Conservation (phyloP, 2,113 vertebrate species). For the Pomatorhinus ruficollis region DNA sequence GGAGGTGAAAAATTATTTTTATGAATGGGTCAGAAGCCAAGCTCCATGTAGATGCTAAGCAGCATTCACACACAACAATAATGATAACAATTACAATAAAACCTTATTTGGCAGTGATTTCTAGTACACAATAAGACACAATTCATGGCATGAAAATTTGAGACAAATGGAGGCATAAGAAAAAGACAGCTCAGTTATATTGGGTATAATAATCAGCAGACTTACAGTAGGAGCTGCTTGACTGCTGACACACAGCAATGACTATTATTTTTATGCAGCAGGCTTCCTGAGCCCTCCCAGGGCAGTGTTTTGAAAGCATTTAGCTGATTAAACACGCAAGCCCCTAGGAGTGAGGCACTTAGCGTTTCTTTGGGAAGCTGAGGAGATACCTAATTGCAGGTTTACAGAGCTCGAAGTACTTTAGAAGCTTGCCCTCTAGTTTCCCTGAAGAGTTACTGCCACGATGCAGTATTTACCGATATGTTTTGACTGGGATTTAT, state of each 20-base stretch:
- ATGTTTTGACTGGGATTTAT: not conserved
- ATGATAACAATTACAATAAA: not conserved
- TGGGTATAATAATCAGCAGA: not conserved
- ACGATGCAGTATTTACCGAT: fast-evolving
- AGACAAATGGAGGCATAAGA: not conserved
- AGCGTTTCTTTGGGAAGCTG: not conserved
- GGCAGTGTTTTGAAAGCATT: not conserved
- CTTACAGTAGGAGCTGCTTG: not conserved
- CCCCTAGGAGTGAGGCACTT: not conserved
- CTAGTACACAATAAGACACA: not conserved
- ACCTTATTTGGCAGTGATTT: not conserved
- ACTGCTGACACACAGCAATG: not conserved
- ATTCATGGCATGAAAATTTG: not conserved
- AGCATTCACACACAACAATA: not conserved
- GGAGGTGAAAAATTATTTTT: not conserved
- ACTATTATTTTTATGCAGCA: not conserved
- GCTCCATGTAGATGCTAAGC: not conserved
- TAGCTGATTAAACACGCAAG: not conserved
- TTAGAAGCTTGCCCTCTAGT: slow-evolving; percentile 62
- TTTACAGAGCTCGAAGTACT: not conserved
- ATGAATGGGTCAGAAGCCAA: not conserved
- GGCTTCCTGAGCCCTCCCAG: not conserved
- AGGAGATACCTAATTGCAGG: not conserved
- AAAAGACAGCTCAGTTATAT: not conserved
- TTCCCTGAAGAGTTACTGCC: slow-evolving; percentile 10